Evolutionary conservation across 2,113 vertebrate species (phyloP), one percentile per base, ranked within the genome.

Genomic region (Bujurquina vittata): DNA sequence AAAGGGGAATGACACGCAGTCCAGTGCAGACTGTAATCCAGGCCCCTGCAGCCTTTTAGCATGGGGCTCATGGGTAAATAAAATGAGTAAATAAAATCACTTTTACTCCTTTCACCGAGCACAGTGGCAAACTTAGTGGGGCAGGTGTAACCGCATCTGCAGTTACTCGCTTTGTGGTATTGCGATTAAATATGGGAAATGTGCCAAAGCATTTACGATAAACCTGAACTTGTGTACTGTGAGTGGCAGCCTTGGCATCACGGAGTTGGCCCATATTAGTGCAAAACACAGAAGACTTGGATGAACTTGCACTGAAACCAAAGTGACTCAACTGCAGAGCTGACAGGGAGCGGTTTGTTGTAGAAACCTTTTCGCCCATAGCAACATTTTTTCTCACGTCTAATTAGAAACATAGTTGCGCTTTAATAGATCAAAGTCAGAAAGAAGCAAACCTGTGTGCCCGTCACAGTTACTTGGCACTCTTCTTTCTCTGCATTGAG

Each of bases 301-400:
- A 58, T 75, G 56, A 84, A 83, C 67, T 74, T 77, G 63, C 18
- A 23, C 40, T 60, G 33, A 79, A 52, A 29, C 10, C 26, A 10
- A 2, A 37, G 58, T 84, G 74, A 84, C 87, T 86, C 75, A 62
- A 10, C 73, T 79, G 4, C 31, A 75, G 26, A 52, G 33, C 56
- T 35, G 1, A 37, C 12, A 78, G 81, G 89, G 88, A 81, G 88
- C 92, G 89, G 85, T 92, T 84, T 79, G 89, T 89, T 91, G 54
- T 87, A 79, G 75, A 88, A 91, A 77, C 43, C 49, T 75, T 91
- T 88, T 87, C 12, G 60, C 86, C 87, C 88, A 84, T 90, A 76
- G 89, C 87, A 89, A 92, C 88, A 80, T 81, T 72, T 88, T 84
- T 74, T 62, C 46, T 49, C 17, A 11, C 37, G 49, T 15, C 79